Evolutionary conservation across 2,113 vertebrate genomes (phyloP).

Genomic region (Otis tarda): DNA sequence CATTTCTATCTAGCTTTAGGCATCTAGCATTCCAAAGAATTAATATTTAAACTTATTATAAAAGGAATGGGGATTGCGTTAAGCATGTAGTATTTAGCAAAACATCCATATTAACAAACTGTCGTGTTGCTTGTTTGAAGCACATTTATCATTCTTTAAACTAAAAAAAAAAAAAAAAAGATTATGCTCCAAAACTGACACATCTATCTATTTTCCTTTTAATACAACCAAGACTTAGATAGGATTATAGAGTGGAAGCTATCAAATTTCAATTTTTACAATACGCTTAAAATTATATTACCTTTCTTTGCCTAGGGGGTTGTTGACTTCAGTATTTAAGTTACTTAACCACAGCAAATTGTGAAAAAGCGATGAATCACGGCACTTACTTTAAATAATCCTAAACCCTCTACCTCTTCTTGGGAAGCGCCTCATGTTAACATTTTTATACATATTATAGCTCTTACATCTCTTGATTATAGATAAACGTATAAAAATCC

Average conservation of each 20-base stretch:
- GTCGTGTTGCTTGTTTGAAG: constrained; percentile 60
- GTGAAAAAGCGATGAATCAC: constrained; percentile 76
- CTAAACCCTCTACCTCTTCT: not conserved
- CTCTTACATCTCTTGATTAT: not conserved
- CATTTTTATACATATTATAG: not conserved
- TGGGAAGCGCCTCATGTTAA: not conserved
- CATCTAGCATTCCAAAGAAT: constrained; percentile 83
- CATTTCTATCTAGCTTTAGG: constrained; percentile 79
- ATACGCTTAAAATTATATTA: constrained; percentile 64
- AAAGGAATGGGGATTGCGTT: constrained; percentile 75
- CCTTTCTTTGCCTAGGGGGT: constrained; percentile 61
- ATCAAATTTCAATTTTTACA: constrained; percentile 66
- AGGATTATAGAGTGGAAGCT: constrained; percentile 61
- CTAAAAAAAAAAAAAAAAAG: constrained; percentile 36
- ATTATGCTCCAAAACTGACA: constrained; percentile 45
- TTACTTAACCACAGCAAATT: constrained; percentile 76
- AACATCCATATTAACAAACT: constrained; percentile 69
- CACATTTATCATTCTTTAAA: constrained; percentile 62
- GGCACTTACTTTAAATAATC: constrained; percentile 75
- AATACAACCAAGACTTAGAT: constrained; percentile 33
- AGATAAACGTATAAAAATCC: not conserved
- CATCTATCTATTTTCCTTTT: constrained; percentile 58
- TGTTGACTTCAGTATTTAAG: constrained; percentile 57
- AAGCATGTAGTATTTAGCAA: constrained; percentile 76
- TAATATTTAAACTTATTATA: constrained; percentile 84